Evolutionary conservation across 2,888 invertebrate species (phyloP), one percentile per base, ranked within the genome.

Genomic region (Crematogaster levior): DNA sequence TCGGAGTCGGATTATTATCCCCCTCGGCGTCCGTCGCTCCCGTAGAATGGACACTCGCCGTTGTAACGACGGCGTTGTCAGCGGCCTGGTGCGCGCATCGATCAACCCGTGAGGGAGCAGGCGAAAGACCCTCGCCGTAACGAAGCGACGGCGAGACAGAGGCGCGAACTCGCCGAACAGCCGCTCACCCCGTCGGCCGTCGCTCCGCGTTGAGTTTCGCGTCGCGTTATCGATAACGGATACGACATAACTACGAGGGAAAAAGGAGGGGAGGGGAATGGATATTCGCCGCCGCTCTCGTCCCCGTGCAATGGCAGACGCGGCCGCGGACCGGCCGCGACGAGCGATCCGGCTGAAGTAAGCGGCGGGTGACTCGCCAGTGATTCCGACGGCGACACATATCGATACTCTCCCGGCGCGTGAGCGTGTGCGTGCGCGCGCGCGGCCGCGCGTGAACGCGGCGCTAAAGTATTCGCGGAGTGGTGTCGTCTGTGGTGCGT

Each of bases 61-160:
- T 68, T 51, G 75, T n/a, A 18, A 72, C 81, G 74, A 75, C 81
- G 74, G 43, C 70, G 74, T 75, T 75, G 74, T 75, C 65, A 75
- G 65, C 74, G 60, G 65, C 51, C 74, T 43, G 48, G 24, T 73
- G 60, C 53, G 79, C 79, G 77, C 70, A 79, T 79, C 79, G 79
- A 79, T 79, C 79, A 79, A 70, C 56, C 46, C 34, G 70, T 58
- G 79, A 72, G 46, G 66, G 51, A 48, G 66, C 48, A 18, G 30
- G 5, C 48, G 34, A 24, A 3, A 30, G 30, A 74, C 63, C 63
- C 46, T 60, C 43, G 40, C 9, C 10, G 27, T n/a, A 66, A 30
- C 61, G 48, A 74, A 63, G 48, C 37, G 53, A 40, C 40, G 21
- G 24, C 12, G 24, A 24, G 58, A 68, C 18, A 37, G 12, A 18